phyloP scores from a whole-genome alignment of 1,140 invertebrate genomes.

The Rhagoletis zephyria region DNA sequence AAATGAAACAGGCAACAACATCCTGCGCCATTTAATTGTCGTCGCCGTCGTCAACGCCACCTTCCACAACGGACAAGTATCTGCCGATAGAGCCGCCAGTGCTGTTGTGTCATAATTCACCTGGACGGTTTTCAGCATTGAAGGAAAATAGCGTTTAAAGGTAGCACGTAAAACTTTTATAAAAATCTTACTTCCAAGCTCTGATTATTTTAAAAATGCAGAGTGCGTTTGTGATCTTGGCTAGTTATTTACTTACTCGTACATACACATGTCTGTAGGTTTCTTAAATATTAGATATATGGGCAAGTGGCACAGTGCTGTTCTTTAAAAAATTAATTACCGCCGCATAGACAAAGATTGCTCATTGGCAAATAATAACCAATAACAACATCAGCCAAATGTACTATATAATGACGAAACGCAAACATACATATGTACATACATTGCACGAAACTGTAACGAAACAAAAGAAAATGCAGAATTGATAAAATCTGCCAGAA shows the following conservation, averaged over 20 bases:
- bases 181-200: not conserved
- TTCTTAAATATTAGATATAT: not conserved
- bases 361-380: not conserved
- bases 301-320: not conserved
- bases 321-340: not conserved
- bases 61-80: not conserved
- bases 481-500: not conserved
- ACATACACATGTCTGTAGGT: not conserved
- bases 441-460: not conserved
- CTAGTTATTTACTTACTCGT: not conserved
- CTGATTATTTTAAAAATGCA: not conserved
- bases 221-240: not conserved
- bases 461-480: not conserved
- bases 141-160: not conserved
- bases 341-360: not conserved
- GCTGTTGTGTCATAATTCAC: conserved; percentile 3
- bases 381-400: not conserved
- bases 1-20: conserved; percentile 41
- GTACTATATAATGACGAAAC: not conserved
- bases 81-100: conserved; percentile 23
- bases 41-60: not conserved
- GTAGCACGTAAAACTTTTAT: not conserved
- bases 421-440: not conserved
- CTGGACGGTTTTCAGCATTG: conserved; percentile 20
- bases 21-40: conserved; percentile 47